phyloP scores from a whole-genome alignment of 2,113 vertebrate species.

The Solenodon paradoxus region DNA sequence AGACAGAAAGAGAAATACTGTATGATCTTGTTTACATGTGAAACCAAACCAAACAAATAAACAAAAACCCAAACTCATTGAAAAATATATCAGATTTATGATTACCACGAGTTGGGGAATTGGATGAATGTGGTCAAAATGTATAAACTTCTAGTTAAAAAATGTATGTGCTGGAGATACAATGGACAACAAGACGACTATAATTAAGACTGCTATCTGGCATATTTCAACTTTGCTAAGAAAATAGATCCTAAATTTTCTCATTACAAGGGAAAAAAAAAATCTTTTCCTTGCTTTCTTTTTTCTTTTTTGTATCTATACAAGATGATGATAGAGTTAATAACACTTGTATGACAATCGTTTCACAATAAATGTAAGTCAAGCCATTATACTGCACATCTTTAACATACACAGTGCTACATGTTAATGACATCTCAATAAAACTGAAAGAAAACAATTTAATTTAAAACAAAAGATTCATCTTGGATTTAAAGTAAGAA shows the following conservation, averaged over 20 bases:
- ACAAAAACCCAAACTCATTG: neutral
- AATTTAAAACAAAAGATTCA: neutral
- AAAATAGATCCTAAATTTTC: too few relatives aligned
- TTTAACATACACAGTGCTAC: too few relatives aligned
- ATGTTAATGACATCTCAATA: too few relatives aligned
- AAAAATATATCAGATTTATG: neutral
- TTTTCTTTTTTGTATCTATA: too few relatives aligned
- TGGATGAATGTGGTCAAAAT: neutral
- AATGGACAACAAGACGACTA: neutral
- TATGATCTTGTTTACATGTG: too few relatives aligned
- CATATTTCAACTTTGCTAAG: too few relatives aligned
- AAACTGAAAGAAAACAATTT: neutral
- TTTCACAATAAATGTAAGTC: neutral
- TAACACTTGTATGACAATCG: neutral
- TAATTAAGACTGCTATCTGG: neutral
- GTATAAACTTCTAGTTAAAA: neutral
- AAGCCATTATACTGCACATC: too few relatives aligned
- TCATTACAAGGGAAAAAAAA: too few relatives aligned
- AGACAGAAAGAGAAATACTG: too few relatives aligned
- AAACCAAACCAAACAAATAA: neutral
- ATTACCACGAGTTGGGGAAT: neutral
- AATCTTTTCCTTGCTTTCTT: too few relatives aligned
- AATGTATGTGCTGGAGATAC: neutral
- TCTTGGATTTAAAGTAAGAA: neutral
- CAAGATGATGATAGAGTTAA: neutral